Evolutionary conservation across 2,888 invertebrate species (phyloP), one percentile per base, ranked within the genome.

Genomic region (Synanthedon andrenaeformis): DNA sequence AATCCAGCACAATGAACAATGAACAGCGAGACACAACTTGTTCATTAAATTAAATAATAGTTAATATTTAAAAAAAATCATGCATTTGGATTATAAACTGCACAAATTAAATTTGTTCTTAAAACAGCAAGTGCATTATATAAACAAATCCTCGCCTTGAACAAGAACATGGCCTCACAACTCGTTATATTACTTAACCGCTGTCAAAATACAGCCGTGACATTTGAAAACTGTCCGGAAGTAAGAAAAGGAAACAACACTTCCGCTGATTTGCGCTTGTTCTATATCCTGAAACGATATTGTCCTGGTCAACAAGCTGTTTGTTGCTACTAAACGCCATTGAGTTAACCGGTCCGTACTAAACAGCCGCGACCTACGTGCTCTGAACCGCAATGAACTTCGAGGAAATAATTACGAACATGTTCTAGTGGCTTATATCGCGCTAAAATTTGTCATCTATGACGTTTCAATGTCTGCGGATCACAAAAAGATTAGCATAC

Each of bases 161-260:
- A 55, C 49, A 53, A 56, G 52, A 54, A 51, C 56, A 55, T 56
- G 56, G 54, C 53, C 57, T 51, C 53, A 50, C 49, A 45, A 45
- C 8, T 49, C 49, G 19, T 13, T 35, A 50, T 49, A 59, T 57
- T 54, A 45, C 13, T 55, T 57, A 35, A 35, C 35, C 35, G 35
- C 55, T 59, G 62, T 61, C 62, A 66, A 69, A 64, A 62, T 23
- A 5, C 42, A 56, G 58, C 74, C 71, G 71, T 72, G 72, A 67
- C 66, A 63, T 70, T 65, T 68, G 35, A 64, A 63, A 66, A 63
- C 64, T 65, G 59, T 70, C 74, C 73, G 76, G 78, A 79, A 77
- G 67, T 69, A 54, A 70, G 79, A 78, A 78, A 78, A 68, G 72
- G 42, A 12, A 19, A 54, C 35, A 13, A 19, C 19, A 58, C 64